Base-by-base conservation (phyloP, 2,797 vertebrate species). In the Falco novaeseelandiae region DNA sequence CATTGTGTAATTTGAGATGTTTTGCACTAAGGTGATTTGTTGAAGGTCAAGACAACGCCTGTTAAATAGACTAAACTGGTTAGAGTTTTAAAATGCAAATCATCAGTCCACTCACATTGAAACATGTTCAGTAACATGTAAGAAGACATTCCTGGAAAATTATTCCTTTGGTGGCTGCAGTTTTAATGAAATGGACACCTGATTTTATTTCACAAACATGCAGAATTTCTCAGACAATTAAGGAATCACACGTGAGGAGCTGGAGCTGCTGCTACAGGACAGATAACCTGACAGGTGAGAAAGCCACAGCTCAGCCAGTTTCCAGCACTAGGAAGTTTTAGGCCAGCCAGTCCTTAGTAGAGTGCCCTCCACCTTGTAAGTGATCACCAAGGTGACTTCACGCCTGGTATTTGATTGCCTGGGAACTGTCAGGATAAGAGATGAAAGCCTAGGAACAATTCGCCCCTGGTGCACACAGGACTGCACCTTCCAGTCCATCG, bases 31-130 rank as follows among this genome's bases (percentile, higher is more conserved):
- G 63, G 34, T 11, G 52, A 77, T 70, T 93, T 92, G 11, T 63
- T 93, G 90, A 93, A 93, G 74, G 81, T 91, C 74, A 92, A 80
- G 67, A 93, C 59, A 59, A 57, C 14, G 95, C 46, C 34, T 26
- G 36, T 80, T 92, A 61, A 84, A 74, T 59, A 84, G 73, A 73
- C 83, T 44, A 79, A 70, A 46, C 44, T 83, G 23, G 48, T 48
- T 62, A 51, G 36, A 55, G 38, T 90, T 93, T 89, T 73, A 67
- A 89, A 95, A 87, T 57, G 34, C 10, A 80, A 18, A 57, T 92
- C 19, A 38, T 79, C 73, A 46, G 49, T 70, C 49, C 16, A 15
- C 21, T 63, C 11, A 69, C 48, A 18, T 67, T 82, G 13, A 3
- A 51, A 76, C 20, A 20, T 19, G 42, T 67, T 87, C 44, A 57